Base-by-base conservation (phyloP, 2,797 vertebrate genomes). In the Esox lucius region DNA sequence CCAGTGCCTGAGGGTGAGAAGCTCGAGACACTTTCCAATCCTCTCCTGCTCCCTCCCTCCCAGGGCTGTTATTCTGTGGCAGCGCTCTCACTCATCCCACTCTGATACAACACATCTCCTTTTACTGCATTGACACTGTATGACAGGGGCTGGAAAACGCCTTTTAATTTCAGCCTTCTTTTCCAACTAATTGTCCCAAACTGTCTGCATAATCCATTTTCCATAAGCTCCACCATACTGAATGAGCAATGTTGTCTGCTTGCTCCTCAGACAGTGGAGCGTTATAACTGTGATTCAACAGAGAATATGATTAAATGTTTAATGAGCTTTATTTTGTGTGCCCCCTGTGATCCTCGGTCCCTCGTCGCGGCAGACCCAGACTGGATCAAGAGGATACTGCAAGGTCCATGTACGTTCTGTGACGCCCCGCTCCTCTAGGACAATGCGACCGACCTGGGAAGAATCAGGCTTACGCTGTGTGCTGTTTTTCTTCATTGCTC, bases 341-440 rank as follows among this genome's bases (percentile, higher is more conserved):
- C 17, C 65, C 8, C 65, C 65, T 70, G 46, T 49, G 16, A 46
- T 19, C 11, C 39, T 26, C 42, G 19, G 5, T 35, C 0, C 67
- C 67, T 64, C 68, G 66, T 70, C 59, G 71, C 71, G 68, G 67
- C 90, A 99, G 97, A 98, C 85, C 96, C 97, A 3, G 95, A 96
- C 70, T 99, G 97, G 97, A 96, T 99, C 79, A 97, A 93, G 94
- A 95, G 95, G 91, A 87, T 99, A 0, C 89, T 99, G 72, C 94
- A 95, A 73, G 95, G 95, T 26, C 94, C 96, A 19, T 99, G 98
- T 83, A 94, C 94, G 0, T 95, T 98, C 86, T 99, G 98, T 16
- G 98, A 99, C 82, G 96, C 96, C 16, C 97, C 97, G 0, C 88
- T 96, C 79, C 94, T 95, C 85, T 96, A 91, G 78, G 35, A 59